Base-by-base conservation (phyloP, 2,113 vertebrate genomes). In the Rutilus rutilus region DNA sequence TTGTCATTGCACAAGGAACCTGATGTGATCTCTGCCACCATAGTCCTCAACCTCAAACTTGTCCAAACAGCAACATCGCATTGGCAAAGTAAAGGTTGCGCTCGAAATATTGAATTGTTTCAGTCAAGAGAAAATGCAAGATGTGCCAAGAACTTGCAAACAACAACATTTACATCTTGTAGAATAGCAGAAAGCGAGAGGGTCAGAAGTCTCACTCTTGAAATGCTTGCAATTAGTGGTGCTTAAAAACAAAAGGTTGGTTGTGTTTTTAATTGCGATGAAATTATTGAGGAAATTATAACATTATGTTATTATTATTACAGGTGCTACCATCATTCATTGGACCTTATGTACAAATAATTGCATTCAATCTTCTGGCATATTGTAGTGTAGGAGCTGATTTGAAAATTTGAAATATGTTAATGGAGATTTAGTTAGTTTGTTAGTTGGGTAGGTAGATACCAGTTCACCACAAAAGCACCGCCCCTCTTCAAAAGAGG, bases 91-190 rank as follows among this genome's bases (percentile, higher is more conserved):
- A 94, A 92, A 94, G 91, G 86, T 42, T 60, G 30, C 59, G 30
- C 80, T 74, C 52, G 78, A 47, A 25, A 33, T 89, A 89, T 87
- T 60, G 93, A 95, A 95, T 95, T 94, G 93, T 95, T 95, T 94
- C 91, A 92, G 92, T 91, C 92, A 93, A 94, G 93, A 90, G 92
- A 91, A 92, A 95, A 94, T 91, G 93, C 91, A 92, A 88, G 87
- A 92, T 91, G 91, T 92, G 91, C 91, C 91, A 90, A 74, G 93
- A 92, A 93, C 88, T 93, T 86, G 90, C 92, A 82, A 23, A 86
- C 89, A 86, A 91, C 87, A 88, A 85, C 90, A 90, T 83, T 83
- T 62, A 67, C 60, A 79, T 74, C n/a, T n/a, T 84, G 65, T 47
- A 47, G 36, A 79, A 71, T 5, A 45, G 36, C 54, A 47, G 25